Conservation (phyloP, 2,888 invertebrate genomes). For the Lasioglossum oenotherae region DNA sequence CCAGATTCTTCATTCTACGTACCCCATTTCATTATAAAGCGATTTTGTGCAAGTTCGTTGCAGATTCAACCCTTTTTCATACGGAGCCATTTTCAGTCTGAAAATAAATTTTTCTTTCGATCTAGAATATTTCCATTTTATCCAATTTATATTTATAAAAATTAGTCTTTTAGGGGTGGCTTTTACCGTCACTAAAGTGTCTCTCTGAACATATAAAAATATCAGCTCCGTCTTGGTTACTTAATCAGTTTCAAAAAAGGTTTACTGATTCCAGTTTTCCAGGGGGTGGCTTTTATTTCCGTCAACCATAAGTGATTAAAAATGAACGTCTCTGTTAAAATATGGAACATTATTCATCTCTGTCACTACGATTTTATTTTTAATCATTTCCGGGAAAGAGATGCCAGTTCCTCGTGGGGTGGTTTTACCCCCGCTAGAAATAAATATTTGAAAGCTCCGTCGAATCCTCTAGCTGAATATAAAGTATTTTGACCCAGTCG, state of each 20-base stretch:
- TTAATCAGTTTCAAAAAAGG: not conserved
- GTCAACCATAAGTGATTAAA: not conserved
- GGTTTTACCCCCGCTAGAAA: not conserved
- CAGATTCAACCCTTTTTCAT: not conserved
- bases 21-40: not conserved
- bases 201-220: too few species aligned
- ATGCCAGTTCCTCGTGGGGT: too few species aligned
- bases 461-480: not conserved
- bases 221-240: not conserved
- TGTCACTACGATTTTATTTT: not conserved
- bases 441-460: not conserved
- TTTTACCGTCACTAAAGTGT: not conserved
- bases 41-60: not conserved
- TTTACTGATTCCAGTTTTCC: not conserved
- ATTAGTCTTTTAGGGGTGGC: not conserved
- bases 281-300: too few species aligned
- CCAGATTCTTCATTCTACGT: not conserved
- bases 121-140: not conserved
- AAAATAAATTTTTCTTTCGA: not conserved
- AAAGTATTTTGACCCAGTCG: not conserved
- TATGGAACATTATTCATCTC: too few species aligned
- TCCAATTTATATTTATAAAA: too few species aligned
- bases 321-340: not conserved
- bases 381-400: not conserved
- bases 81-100: not conserved